Evolutionary conservation across 2,797 vertebrate genomes (phyloP).

Genomic region (Tympanoctomys barrerae): DNA sequence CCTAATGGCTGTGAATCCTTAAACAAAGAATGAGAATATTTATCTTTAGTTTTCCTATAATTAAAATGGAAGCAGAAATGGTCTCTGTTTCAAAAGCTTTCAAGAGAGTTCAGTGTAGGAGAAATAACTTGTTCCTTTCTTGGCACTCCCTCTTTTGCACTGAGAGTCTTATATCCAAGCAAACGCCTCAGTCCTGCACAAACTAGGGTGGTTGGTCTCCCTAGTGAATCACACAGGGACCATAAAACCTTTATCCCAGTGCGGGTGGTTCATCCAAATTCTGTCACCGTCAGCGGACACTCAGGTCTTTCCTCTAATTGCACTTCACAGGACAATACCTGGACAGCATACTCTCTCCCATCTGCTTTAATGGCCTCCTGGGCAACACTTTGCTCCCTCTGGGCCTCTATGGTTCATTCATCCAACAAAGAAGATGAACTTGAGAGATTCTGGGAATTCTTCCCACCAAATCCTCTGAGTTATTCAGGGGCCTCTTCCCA

Average conservation of each 20-base stretch:
- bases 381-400: background rate
- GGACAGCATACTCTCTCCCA: background rate
- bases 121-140: background rate
- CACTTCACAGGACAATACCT: background rate
- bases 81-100: background rate
- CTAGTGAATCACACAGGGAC: background rate
- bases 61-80: constrained; percentile 8
- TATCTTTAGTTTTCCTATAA: background rate
- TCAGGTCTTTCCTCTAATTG: background rate
- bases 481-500: background rate
- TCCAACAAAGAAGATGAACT: constrained; percentile 51
- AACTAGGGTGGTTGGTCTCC: background rate
- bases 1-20: background rate
- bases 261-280: background rate
- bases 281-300: background rate
- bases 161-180: background rate
- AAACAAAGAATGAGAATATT: background rate
- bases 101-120: background rate
- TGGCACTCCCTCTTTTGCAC: background rate
- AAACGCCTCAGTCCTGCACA: background rate
- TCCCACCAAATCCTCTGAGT: background rate
- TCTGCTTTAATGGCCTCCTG: constrained; percentile 29
- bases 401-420: constrained; percentile 18
- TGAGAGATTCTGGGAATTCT: constrained; percentile 26
- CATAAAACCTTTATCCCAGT: background rate